These are phyloP conservation scores for Channa striata DNA, from an alignment of 2,797 vertebrate species.

Conservation along the genomic window DNA sequence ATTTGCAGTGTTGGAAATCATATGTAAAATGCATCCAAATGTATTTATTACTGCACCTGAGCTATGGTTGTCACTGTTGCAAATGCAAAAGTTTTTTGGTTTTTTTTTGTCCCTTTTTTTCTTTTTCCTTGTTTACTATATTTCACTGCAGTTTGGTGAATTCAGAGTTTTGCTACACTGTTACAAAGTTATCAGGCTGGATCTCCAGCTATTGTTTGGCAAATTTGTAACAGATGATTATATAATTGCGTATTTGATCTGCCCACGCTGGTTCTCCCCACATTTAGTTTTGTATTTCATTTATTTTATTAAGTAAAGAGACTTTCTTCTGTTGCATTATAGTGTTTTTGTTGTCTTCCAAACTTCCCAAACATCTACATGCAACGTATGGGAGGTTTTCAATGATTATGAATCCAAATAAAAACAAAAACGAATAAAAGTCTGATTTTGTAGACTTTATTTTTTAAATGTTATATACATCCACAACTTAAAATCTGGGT, in stretches of 20 bases:
- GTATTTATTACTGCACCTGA: slow-evolving; percentile 23
- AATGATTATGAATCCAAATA: slow-evolving; percentile 52
- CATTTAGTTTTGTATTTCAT: slow-evolving; percentile 45
- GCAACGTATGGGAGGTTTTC: slow-evolving; percentile 31
- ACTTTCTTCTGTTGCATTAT: slow-evolving; percentile 55
- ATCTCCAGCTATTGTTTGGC: slow-evolving; percentile 38
- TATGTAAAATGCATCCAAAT: slow-evolving; percentile 7
- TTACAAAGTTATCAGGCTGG: slow-evolving; percentile 12
- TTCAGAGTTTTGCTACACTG: background rate
- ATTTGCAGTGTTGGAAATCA: slow-evolving; percentile 7
- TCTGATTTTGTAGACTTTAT: slow-evolving; percentile 12
- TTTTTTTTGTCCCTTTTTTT: no score
- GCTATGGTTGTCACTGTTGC: slow-evolving; percentile 18
- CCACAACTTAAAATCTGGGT: slow-evolving; percentile 1
- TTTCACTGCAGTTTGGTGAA: slow-evolving; percentile 13
- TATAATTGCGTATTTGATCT: slow-evolving; percentile 43
- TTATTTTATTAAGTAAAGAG: slow-evolving; percentile 56
- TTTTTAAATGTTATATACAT: no score
- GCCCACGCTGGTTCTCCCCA: slow-evolving; percentile 22
- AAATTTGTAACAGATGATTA: slow-evolving; percentile 30
- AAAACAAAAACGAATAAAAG: slow-evolving; percentile 37
- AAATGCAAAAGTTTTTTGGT: no score
- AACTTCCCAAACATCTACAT: slow-evolving; percentile 26
- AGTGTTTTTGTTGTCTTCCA: slow-evolving; percentile 18
- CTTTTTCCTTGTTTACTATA: background rate